phyloP scores from a whole-genome alignment of 2,888 invertebrate genomes.

The Galerucella nymphaeae region DNA sequence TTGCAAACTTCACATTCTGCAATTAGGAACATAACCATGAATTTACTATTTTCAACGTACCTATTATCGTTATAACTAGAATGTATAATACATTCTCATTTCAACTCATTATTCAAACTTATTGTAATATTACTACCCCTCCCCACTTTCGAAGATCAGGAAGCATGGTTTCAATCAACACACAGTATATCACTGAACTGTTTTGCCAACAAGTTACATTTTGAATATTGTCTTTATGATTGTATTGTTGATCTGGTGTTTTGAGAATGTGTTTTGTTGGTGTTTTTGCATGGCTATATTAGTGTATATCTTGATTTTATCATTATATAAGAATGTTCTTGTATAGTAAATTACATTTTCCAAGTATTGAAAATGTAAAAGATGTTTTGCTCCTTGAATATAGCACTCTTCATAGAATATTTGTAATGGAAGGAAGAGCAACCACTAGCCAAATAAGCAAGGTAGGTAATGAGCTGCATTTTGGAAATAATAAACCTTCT shows the following conservation, averaged over 20 bases:
- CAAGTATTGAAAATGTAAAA: background rate
- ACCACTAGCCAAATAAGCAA: too few relatives aligned
- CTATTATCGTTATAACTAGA: background rate
- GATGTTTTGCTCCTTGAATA: too few relatives aligned
- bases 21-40: background rate
- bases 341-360: background rate
- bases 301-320: constrained; percentile 13
- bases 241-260: constrained; percentile 19
- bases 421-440: too few relatives aligned
- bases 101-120: background rate
- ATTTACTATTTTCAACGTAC: background rate
- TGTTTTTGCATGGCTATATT: constrained; percentile 39
- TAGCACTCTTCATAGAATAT: too few relatives aligned
- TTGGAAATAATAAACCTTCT: too few relatives aligned
- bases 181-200: constrained; percentile 36
- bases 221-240: constrained; percentile 14
- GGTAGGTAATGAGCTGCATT: too few relatives aligned
- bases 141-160: constrained; percentile 5
- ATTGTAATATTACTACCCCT: background rate
- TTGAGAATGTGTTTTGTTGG: constrained; percentile 30
- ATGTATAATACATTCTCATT: background rate
- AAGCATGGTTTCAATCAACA: constrained; percentile 19
- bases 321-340: background rate
- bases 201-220: constrained; percentile 19
- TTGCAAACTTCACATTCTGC: too few relatives aligned